Evolutionary conservation across 2,113 vertebrate genomes (phyloP).

Genomic region (Rana temporaria): DNA sequence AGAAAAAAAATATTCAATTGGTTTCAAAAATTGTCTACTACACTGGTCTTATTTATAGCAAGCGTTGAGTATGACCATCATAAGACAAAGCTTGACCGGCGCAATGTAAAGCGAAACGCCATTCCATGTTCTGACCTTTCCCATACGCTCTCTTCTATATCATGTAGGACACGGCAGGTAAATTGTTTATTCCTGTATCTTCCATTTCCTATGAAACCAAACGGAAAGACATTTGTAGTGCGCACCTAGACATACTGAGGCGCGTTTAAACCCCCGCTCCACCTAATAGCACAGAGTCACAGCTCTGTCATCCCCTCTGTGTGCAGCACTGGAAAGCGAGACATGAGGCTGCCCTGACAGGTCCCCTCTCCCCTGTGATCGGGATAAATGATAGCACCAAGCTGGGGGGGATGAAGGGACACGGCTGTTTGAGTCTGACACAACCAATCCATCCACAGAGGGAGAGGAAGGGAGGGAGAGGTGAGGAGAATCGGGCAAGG

Average conservation of each 20-base stretch:
- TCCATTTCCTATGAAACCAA: neutral
- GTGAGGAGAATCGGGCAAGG: neutral
- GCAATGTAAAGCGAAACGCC: too few species aligned
- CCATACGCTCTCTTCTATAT: too few species aligned
- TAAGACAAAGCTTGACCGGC: too few species aligned
- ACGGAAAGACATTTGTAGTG: neutral
- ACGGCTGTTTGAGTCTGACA: constrained; percentile 57
- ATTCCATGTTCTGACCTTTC: too few species aligned
- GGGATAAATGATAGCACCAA: constrained; percentile 56
- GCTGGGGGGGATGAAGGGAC: constrained; percentile 55
- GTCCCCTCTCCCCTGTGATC: constrained; percentile 48
- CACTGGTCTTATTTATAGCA: too few species aligned
- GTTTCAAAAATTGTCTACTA: too few species aligned
- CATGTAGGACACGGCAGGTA: too few species aligned
- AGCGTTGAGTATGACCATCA: too few species aligned
- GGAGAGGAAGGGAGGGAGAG: constrained; percentile 60
- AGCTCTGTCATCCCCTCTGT: constrained; percentile 40
- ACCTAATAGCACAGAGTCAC: constrained; percentile 16
- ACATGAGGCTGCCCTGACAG: constrained; percentile 35
- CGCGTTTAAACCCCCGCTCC: constrained; percentile 12
- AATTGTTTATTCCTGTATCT: neutral
- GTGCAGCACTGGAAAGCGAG: constrained; percentile 21
- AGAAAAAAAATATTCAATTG: too few species aligned
- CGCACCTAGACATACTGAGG: constrained; percentile 17
- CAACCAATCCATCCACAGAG: constrained; percentile 51